These are phyloP conservation scores for Eospalax fontanierii DNA, from an alignment of 2,797 vertebrate genomes.

Conservation along the genomic window DNA sequence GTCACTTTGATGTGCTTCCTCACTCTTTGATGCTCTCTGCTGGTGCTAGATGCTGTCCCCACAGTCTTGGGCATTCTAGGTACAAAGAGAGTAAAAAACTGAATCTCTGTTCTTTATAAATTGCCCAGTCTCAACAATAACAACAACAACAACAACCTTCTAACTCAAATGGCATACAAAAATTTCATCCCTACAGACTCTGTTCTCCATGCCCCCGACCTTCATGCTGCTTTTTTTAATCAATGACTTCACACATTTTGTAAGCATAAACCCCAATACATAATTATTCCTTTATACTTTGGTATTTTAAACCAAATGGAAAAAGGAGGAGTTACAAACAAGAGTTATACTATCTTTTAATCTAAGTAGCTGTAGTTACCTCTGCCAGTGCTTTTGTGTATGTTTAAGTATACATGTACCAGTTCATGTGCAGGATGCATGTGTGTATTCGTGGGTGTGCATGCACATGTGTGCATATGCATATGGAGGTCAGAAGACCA, in stretches of 20 bases:
- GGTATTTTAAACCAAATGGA: not conserved
- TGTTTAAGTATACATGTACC: not conserved
- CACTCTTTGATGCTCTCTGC: not conserved
- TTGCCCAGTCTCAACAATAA: not conserved
- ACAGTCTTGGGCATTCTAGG: not conserved
- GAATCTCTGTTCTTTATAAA: not conserved
- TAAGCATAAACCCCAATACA: not conserved
- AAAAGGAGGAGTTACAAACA: not conserved
- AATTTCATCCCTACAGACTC: not conserved
- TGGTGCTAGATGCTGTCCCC: not conserved
- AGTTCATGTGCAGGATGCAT: no score
- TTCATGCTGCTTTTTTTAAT: not conserved
- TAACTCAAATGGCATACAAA: not conserved
- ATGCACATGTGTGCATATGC: no score
- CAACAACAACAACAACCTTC: not conserved
- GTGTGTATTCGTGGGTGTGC: no score
- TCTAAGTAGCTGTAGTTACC: not conserved
- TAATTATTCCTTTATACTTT: not conserved
- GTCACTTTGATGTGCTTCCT: not conserved
- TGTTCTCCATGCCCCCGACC: not conserved
- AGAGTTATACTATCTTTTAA: constrained; percentile 17
- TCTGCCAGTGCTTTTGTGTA: not conserved
- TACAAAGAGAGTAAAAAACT: not conserved
- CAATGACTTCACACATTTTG: not conserved
- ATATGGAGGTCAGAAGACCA: not conserved